Base-by-base conservation (phyloP, 2,797 vertebrate species). In the Betta splendens region DNA sequence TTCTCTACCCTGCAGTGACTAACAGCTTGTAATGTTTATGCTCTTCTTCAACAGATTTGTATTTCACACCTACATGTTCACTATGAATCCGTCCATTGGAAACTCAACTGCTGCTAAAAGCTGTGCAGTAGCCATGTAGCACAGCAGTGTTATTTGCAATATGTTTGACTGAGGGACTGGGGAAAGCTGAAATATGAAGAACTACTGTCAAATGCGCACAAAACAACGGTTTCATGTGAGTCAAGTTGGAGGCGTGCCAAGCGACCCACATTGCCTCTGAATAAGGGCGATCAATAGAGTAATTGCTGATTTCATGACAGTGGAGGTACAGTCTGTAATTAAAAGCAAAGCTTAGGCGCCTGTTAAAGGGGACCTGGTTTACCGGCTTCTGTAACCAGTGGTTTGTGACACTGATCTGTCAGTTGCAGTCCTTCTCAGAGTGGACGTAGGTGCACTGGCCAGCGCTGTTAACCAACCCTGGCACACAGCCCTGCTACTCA, bases 281-380 rank as follows among this genome's bases (percentile, higher is more conserved):
- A 80, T 32, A 39, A 62, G 73, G 69, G 21, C 70, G 64, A 79
- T 88, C 80, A 74, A 81, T 74, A 64, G 20, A 38, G 45, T 32
- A 55, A 57, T 63, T 69, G 53, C 65, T 67, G 65, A 82, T 68
- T 48, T 54, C 53, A 80, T 46, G 64, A 52, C 47, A 69, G 66
- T 33, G 25, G 58, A 61, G 20, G 29, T 31, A 1, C 10, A 0
- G 42, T 20, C 59, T 72, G 45, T 66, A 38, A 61, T 71, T 60
- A 62, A 28, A 38, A 47, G 11, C 21, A 66, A 58, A 45, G 48
- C 77, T 70, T 22, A 64, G 38, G n/a, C n/a, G n/a, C n/a, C n/a
- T n/a, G n/a, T n/a, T n/a, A n/a, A n/a, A n/a, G n/a, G n/a, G n/a
- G n/a, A n/a, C n/a, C n/a, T n/a, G n/a, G n/a, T n/a, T n/a, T n/a